phyloP scores from a whole-genome alignment of 2,888 invertebrate species.

The Itoplectis maculator region DNA sequence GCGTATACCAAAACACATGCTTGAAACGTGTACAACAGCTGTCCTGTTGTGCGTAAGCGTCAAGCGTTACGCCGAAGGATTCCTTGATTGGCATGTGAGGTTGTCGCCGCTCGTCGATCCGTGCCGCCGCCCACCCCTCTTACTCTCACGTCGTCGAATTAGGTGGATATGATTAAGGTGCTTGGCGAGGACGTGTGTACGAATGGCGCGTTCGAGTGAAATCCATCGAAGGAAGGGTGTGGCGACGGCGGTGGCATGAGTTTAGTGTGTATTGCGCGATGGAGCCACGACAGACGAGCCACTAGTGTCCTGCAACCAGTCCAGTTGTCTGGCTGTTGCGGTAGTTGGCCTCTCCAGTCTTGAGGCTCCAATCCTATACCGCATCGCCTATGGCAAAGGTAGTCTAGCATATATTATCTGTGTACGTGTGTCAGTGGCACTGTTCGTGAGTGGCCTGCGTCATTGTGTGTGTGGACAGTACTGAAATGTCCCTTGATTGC shows the following conservation, averaged over 20 bases:
- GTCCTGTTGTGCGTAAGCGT: too few species aligned
- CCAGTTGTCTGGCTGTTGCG: constrained; percentile 39
- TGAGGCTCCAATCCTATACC: constrained; percentile 15
- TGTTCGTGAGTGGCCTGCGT: not conserved
- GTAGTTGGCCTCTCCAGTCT: constrained; percentile 42
- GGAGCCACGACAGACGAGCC: constrained; percentile 43
- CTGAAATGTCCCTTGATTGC: constrained; percentile 42
- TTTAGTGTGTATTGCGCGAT: constrained; percentile 43
- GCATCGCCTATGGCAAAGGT: not conserved
- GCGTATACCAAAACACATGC: too few species aligned
- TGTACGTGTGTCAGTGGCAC: not conserved
- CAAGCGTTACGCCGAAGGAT: too few species aligned
- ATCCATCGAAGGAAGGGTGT: constrained; percentile 42
- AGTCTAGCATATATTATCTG: constrained; percentile 8
- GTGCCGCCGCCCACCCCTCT: not conserved
- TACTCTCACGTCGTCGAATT: constrained; percentile 19
- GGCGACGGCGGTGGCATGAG: constrained; percentile 32
- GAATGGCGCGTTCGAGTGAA: constrained; percentile 33
- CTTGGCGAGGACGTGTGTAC: constrained; percentile 34
- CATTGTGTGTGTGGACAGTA: constrained; percentile 14
- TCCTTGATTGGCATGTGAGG: too few species aligned
- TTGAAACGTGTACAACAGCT: too few species aligned
- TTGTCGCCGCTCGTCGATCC: too few species aligned
- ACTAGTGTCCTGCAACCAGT: constrained; percentile 48
- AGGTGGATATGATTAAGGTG: constrained; percentile 51